Conservation (phyloP, 2,888 invertebrate genomes). For the Zeuzera pyrina region DNA sequence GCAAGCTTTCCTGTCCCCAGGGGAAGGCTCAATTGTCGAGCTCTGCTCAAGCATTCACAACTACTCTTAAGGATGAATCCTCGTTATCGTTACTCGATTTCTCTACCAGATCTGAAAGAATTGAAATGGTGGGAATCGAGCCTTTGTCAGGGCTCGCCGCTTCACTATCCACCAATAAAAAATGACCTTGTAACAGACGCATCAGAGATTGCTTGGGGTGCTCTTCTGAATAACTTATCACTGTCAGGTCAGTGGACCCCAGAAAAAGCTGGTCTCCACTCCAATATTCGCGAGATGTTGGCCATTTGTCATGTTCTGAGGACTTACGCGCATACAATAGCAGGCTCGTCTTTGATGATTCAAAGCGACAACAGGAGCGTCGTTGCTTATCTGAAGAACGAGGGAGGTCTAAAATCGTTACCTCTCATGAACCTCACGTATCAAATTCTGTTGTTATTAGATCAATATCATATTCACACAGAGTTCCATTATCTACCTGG, state of each 20-base stretch:
- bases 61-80: too few relatives aligned
- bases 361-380: constrained; percentile 12
- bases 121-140: constrained; percentile 17
- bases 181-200: constrained; percentile 15
- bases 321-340: constrained; percentile 9
- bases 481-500: constrained; percentile 17
- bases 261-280: too few relatives aligned
- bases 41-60: too few relatives aligned
- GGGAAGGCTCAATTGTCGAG: too few relatives aligned
- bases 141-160: constrained; percentile 1
- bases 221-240: constrained; percentile 12
- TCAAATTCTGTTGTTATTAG: neutral
- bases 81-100: constrained; percentile 2
- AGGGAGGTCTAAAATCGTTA: constrained; percentile 9
- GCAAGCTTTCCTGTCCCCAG: neutral
- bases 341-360: constrained; percentile 3
- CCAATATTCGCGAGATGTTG: too few relatives aligned
- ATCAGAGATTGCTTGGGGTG: constrained; percentile 19
- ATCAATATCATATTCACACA: neutral
- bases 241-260: constrained; percentile 13
- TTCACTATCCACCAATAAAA: too few relatives aligned
- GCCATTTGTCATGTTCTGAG: too few relatives aligned
- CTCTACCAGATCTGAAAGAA: constrained; percentile 3
- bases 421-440: constrained; percentile 5
- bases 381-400: constrained; percentile 11